Evolutionary conservation across 2,797 vertebrate species (phyloP).

Genomic region (Sternotherus odoratus): DNA sequence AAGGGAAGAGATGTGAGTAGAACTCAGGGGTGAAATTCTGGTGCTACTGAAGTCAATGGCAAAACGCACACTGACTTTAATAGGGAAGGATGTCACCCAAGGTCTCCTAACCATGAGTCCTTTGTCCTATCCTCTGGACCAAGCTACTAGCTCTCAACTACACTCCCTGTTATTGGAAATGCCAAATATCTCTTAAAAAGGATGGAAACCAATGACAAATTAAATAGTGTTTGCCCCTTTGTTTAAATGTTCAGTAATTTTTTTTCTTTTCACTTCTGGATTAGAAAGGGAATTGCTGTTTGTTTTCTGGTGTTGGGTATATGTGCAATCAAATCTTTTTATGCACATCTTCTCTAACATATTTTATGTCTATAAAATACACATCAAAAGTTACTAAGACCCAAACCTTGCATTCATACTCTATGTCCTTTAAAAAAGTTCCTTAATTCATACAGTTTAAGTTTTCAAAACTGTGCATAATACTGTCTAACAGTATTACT

Average conservation of each 20-base stretch:
- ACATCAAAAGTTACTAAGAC: not conserved
- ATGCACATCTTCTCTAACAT: not conserved
- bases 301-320: not conserved
- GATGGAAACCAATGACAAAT: not conserved
- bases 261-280: not conserved
- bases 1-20: not conserved
- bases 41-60: not conserved
- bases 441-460: not conserved
- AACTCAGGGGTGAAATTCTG: not conserved
- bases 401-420: accelerated
- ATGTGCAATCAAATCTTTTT: accelerated
- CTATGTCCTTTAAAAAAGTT: not conserved
- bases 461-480: not conserved
- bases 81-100: not conserved
- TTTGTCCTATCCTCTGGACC: not conserved
- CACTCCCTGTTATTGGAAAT: not conserved
- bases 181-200: not conserved
- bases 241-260: not conserved
- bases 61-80: not conserved
- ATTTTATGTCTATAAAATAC: not conserved
- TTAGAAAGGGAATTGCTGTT: not conserved
- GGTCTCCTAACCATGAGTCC: not conserved
- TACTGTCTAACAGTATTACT: accelerated
- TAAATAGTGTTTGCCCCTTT: not conserved
- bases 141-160: not conserved